Conservation (phyloP, 2,797 vertebrate species). For the Semaprochilodus insignis region DNA sequence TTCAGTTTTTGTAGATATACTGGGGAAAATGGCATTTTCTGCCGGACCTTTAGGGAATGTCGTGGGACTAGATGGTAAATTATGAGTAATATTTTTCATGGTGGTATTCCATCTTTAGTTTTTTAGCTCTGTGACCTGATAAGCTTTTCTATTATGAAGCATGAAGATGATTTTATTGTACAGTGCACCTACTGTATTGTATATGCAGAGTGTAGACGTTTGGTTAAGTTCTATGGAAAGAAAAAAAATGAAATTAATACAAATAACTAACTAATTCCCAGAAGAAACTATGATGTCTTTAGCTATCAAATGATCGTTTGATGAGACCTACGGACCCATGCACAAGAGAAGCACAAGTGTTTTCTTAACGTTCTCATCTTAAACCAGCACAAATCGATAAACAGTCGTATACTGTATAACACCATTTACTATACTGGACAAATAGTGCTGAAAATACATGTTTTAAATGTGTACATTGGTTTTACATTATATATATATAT, state of each 20-base stretch:
- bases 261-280: neutral
- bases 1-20: slow-evolving; percentile 70
- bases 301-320: neutral
- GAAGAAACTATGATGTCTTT: slow-evolving; percentile 11
- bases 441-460: neutral
- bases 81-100: slow-evolving; percentile 60
- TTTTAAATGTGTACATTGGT: neutral
- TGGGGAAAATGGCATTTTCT: slow-evolving; percentile 68
- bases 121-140: slow-evolving; percentile 37
- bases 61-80: slow-evolving; percentile 59
- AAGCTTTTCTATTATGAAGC: slow-evolving; percentile 48
- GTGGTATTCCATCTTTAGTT: slow-evolving; percentile 43
- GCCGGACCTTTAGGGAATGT: slow-evolving; percentile 66
- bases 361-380: slow-evolving; percentile 42
- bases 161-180: slow-evolving; percentile 35
- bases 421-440: neutral
- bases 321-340: slow-evolving; percentile 18
- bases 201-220: slow-evolving; percentile 19
- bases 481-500: too few species aligned
- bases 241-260: neutral
- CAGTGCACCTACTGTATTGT: slow-evolving; percentile 39
- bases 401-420: neutral
- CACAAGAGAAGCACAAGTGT: slow-evolving; percentile 46
- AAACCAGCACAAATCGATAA: slow-evolving; percentile 20
- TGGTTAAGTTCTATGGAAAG: neutral